Percentiles rank a stretch among this genome's conserved stretches.
These are phyloP conservation scores for Pegoplata infirma DNA, from an alignment of 2,888 invertebrate species.

Conservation along the genomic window DNA sequence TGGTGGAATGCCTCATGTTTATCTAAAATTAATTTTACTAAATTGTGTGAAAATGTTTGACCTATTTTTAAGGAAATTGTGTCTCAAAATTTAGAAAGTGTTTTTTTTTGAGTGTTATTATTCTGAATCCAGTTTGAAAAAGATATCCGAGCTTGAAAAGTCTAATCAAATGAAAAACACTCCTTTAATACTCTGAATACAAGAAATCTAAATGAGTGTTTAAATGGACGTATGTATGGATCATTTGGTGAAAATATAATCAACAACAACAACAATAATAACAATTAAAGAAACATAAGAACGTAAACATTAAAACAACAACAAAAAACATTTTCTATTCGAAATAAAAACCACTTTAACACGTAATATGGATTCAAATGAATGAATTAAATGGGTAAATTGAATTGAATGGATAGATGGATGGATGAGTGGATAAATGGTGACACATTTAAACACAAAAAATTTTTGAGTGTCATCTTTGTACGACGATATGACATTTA, in stretches of 20 bases:
- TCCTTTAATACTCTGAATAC: no score
- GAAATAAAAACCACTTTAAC: conserved; percentile 57
- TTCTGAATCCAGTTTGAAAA: no score
- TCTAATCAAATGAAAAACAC: no score
- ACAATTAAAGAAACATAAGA: conserved; percentile 27
- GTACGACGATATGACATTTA: not conserved
- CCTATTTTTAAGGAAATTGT: no score
- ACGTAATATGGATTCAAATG: conserved; percentile 51
- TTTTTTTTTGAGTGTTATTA: no score
- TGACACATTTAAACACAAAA: conserved; percentile 32
- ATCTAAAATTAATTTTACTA: no score
- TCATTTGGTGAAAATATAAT: conserved; percentile 48
- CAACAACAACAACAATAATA: conserved; percentile 63
- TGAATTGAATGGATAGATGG: conserved; percentile 11
- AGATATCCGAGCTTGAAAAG: no score
- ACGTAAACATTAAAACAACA: conserved; percentile 46
- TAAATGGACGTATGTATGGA: conserved; percentile 28
- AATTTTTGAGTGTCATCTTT: conserved; percentile 43
- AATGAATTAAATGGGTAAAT: no score
- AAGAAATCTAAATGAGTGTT: conserved; percentile 5
- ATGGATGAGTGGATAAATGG: not conserved
- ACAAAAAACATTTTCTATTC: conserved; percentile 35
- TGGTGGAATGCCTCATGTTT: no score
- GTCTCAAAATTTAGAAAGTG: no score
- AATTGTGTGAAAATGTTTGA: no score